Evolutionary conservation across 2,113 vertebrate genomes (phyloP).

Genomic region (Rousettus leschenaultii): DNA sequence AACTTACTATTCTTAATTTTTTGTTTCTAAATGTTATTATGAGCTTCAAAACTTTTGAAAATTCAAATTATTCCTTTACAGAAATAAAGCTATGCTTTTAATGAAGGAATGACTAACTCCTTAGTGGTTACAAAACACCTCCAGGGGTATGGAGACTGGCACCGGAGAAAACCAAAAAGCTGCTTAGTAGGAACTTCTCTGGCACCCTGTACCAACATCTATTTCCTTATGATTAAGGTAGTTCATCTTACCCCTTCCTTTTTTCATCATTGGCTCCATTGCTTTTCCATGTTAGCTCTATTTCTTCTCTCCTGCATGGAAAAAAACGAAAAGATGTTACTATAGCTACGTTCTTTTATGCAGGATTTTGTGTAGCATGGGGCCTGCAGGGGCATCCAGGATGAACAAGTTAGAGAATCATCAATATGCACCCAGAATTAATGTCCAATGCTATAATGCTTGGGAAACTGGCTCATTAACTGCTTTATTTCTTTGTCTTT

Average conservation of each 20-base stretch:
- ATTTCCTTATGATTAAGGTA: background rate
- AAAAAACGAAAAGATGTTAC: background rate
- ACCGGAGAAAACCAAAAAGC: background rate
- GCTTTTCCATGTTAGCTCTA: background rate
- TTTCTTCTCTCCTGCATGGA: background rate
- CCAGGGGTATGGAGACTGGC: background rate
- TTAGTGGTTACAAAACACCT: background rate
- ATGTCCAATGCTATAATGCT: background rate
- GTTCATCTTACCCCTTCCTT: background rate
- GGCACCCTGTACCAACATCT: accelerated
- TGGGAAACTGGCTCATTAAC: background rate
- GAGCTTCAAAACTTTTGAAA: background rate
- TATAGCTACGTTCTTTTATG: background rate
- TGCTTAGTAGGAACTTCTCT: background rate
- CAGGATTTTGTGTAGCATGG: background rate
- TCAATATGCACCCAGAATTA: background rate
- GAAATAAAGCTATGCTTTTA: background rate
- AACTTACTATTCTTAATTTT: background rate
- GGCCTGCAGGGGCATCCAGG: background rate
- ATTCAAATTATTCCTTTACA: background rate
- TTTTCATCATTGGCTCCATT: background rate
- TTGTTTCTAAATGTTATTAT: background rate
- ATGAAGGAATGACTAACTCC: background rate
- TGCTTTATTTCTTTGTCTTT: background rate
- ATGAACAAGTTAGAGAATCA: background rate